Evolutionary conservation across 2,888 invertebrate species (phyloP), one percentile per base, ranked within the genome.

Genomic region (Hetaerina titia): DNA sequence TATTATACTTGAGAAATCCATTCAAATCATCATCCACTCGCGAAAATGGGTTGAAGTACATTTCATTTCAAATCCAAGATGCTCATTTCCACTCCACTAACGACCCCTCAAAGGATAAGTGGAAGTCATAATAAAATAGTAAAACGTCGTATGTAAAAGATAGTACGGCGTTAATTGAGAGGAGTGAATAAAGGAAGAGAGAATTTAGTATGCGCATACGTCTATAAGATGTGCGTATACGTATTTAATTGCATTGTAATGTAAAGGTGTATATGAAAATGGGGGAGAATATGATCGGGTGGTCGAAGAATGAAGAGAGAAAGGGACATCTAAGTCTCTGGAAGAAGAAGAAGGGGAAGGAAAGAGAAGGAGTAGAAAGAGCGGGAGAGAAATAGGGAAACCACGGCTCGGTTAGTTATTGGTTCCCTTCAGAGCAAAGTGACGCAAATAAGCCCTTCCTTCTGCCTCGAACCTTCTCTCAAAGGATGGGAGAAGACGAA

Each of bases 401-500:
- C 57, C 15, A 57, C 56, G 89, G 45, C 15, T 25, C n/a, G 56
- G 92, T 92, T 92, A n/a, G 92, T 69, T 69, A 92, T 92, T 92
- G 92, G 92, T 90, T 90, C 64, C 90, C 90, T 63, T 90, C 90
- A 64, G 64, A 64, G 90, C 64, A 90, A 90, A 92, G 69, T 69
- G 92, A 92, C 92, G 69, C 92, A 92, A 92, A 92, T 92, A 92
- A 92, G 92, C 92, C 69, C 69, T 57, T 69, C 69, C 74, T 74
- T 60, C 92, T 69, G n/a, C 25, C 92, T 64, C 31, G 13, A 25
- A 15, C 81, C 64, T 64, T 17, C 64, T 63, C 90, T 64, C 63
- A 90, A 90, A 64, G 89, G 69, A 81, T 81, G 81, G 31, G 81
- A 31, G 81, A 31, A 81, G 81, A 31, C 13, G 31, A 81, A 81